Percentiles rank a stretch among this genome's conserved stretches.
Conservation (phyloP, 92 coral and sea anemone genomes). For the Paragorgia papillata region DNA sequence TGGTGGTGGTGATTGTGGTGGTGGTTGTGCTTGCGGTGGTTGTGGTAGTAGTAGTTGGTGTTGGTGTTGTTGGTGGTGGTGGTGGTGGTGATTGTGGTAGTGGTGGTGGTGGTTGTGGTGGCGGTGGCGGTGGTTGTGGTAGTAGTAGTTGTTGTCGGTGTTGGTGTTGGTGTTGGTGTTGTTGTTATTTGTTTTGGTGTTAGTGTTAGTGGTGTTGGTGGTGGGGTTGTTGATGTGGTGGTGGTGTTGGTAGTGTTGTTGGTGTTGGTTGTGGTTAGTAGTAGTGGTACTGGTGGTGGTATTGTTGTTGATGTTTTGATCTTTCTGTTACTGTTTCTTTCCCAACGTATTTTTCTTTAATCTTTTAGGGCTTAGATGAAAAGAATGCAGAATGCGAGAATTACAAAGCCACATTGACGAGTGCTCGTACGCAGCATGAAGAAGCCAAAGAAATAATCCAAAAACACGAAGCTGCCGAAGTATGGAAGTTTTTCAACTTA, state of each 20-base stretch:
- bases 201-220: not conserved
- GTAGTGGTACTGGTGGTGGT: not conserved
- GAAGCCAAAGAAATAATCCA: constrained; percentile 70
- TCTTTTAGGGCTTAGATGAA: constrained; percentile 64
- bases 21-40: no score
- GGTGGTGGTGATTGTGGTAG: not conserved
- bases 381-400: constrained; percentile 72
- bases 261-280: constrained; percentile 17
- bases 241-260: constrained; percentile 39
- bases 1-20: constrained; percentile 28
- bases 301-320: not conserved
- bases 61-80: not conserved
- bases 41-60: no score
- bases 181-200: not conserved
- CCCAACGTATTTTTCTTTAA: not conserved
- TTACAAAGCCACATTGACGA: constrained; percentile 62
- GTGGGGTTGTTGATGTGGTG: not conserved
- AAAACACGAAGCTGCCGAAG: constrained; percentile 70
- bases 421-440: constrained; percentile 73
- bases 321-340: no score
- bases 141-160: not conserved
- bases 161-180: not conserved
- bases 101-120: not conserved
- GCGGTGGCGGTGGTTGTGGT: not conserved
- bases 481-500: constrained; percentile 18